phyloP scores from a whole-genome alignment of 2,888 invertebrate species.

The Pteria penguin region DNA sequence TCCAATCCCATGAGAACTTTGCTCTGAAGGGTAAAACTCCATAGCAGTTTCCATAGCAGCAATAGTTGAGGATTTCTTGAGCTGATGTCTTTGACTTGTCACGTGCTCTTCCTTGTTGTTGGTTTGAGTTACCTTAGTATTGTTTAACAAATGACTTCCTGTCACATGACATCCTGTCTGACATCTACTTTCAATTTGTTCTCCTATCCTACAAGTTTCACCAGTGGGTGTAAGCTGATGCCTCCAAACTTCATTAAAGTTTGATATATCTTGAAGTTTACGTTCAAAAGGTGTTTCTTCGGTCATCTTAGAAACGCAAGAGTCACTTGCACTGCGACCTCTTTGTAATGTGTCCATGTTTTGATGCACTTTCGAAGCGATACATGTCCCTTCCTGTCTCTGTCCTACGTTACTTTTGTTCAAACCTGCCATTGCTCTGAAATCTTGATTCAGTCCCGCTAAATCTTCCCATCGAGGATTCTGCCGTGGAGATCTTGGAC shows the following conservation, averaged over 20 bases:
- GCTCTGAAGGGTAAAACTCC: conserved; percentile 5
- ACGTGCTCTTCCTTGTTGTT: conserved; percentile 51
- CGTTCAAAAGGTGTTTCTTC: conserved; percentile 33
- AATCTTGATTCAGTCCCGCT: conserved; percentile 62
- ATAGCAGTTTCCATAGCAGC: conserved; percentile 33
- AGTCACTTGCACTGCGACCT: neutral
- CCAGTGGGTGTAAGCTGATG: conserved; percentile 61
- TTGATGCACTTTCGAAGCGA: neutral
- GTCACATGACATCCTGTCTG: no score
- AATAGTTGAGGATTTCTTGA: conserved; percentile 37
- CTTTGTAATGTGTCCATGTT: neutral
- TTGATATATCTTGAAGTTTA: conserved; percentile 53
- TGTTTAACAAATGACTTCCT: neutral
- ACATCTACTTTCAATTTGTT: conserved; percentile 33
- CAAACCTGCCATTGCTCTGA: conserved; percentile 49
- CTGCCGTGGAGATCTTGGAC: conserved; percentile 62
- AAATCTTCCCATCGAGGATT: conserved; percentile 64
- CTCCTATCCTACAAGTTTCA: conserved; percentile 54
- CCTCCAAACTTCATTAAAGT: conserved; percentile 61
- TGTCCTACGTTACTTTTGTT: neutral
- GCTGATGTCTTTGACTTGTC: conserved; percentile 28
- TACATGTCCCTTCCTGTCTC: neutral
- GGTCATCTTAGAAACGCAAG: neutral
- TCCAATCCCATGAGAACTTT: no score
- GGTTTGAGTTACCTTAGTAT: conserved; percentile 7